These are phyloP conservation scores for Protobothrops flavoviridis DNA, from an alignment of 2,113 vertebrate genomes.

Conservation along the genomic window DNA sequence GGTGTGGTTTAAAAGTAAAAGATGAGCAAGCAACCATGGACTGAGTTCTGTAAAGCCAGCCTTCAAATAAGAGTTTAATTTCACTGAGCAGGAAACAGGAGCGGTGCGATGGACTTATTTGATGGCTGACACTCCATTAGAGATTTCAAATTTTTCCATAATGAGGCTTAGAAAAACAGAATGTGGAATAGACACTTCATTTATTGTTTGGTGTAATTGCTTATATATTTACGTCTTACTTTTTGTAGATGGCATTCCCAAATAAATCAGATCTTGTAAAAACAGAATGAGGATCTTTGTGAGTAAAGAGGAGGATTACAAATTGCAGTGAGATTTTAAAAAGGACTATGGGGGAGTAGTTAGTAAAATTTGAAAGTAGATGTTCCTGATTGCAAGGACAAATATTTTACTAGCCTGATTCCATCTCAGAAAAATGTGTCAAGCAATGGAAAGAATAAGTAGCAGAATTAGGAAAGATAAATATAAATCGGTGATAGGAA, in stretches of 20 bases:
- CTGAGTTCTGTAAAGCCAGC: slow-evolving; percentile 25
- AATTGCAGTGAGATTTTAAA: slow-evolving; percentile 30
- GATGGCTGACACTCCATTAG: slow-evolving; percentile 34
- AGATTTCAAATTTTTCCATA: slow-evolving; percentile 22
- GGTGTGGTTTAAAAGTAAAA: slow-evolving; percentile 49
- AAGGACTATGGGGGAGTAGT: slow-evolving; percentile 22
- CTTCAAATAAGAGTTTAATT: slow-evolving; percentile 44
- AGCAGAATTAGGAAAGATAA: slow-evolving; percentile 15
- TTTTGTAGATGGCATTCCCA: slow-evolving; percentile 5
- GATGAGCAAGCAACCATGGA: slow-evolving; percentile 15
- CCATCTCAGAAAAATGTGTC: slow-evolving; percentile 23
- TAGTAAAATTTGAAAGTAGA: slow-evolving; percentile 6
- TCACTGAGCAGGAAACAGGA: slow-evolving; percentile 2
- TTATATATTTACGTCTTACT: slow-evolving; percentile 40
- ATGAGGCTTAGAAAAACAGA: slow-evolving; percentile 36
- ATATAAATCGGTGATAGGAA: background rate
- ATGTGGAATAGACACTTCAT: slow-evolving; percentile 38
- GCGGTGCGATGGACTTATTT: slow-evolving; percentile 1
- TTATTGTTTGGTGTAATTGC: slow-evolving; percentile 6
- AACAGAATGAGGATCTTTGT: slow-evolving; percentile 24
- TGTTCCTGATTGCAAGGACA: background rate
- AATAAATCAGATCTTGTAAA: slow-evolving; percentile 55
- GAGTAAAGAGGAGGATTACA: slow-evolving; percentile 32
- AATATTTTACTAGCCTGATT: slow-evolving; percentile 23
- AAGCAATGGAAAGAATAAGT: background rate